Evolutionary conservation across 2,888 invertebrate species (phyloP).

Genomic region (Drosophila kanekoi): DNA sequence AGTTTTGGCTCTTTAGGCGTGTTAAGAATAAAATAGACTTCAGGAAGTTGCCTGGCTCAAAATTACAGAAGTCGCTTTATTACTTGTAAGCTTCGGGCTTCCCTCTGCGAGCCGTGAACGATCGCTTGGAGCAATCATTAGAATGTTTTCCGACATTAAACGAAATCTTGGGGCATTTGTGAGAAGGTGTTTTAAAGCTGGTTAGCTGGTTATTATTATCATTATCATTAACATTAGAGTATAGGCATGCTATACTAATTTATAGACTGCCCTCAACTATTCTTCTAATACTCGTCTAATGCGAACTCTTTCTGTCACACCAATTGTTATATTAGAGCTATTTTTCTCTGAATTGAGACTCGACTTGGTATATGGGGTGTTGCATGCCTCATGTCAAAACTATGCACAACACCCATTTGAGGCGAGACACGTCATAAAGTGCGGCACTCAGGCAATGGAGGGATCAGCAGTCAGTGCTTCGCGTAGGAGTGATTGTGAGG

Average conservation of each 20-base stretch:
- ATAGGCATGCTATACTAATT: too few relatives aligned
- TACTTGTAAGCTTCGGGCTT: conserved; percentile 24
- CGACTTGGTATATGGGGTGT: conserved; percentile 21
- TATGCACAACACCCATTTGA: conserved; percentile 46
- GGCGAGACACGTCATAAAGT: conserved; percentile 33
- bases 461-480: conserved; percentile 68
- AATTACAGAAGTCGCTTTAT: conserved; percentile 42
- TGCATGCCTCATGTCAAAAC: conserved; percentile 36
- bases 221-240: too few relatives aligned
- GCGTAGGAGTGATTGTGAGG: conserved; percentile 76
- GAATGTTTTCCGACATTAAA: conserved; percentile 21
- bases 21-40: conserved; percentile 26
- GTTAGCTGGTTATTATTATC: too few relatives aligned
- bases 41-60: conserved; percentile 37
- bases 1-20: conserved; percentile 29
- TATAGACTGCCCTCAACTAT: too few relatives aligned
- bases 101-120: neutral
- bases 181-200: conserved; percentile 5
- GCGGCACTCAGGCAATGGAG: conserved; percentile 13
- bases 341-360: conserved; percentile 11
- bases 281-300: too few relatives aligned
- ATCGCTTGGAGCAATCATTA: conserved; percentile 32
- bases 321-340: neutral
- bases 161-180: neutral
- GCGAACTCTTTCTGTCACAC: too few relatives aligned